Percentiles rank a stretch among this genome's conserved stretches.
Conservation (phyloP, 1,140 invertebrate species). For the Hylyphantes graminicola region DNA sequence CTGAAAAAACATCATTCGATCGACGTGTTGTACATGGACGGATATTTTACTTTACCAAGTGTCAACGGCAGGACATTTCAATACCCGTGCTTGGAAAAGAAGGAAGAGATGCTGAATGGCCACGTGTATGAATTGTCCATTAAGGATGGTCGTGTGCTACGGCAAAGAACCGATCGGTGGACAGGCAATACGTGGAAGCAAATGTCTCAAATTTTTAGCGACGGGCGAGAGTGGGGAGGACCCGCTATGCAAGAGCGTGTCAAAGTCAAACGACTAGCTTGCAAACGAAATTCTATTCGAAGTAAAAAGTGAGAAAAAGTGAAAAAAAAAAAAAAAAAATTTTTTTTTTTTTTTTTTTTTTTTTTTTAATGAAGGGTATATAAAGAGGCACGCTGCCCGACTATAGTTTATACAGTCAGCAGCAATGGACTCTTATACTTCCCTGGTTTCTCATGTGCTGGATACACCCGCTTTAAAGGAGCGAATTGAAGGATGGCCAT, state of each 20-base stretch:
- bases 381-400: not conserved
- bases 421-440: not conserved
- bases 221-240: not conserved
- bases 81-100: not conserved
- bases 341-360: not conserved
- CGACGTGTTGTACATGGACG: constrained; percentile 12
- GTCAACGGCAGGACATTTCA: not conserved
- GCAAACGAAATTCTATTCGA: too few species aligned
- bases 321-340: too few species aligned
- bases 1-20: not conserved
- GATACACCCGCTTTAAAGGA: not conserved
- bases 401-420: not conserved
- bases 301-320: too few species aligned
- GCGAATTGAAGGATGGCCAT: too few species aligned
- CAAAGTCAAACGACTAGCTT: not conserved
- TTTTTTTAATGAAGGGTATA: not conserved
- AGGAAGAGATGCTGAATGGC: not conserved
- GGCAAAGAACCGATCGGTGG: not conserved
- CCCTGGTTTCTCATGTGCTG: not conserved
- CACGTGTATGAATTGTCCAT: constrained; percentile 1
- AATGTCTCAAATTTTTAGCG: not conserved
- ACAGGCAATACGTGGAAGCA: constrained; percentile 7
- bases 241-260: not conserved
- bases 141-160: not conserved
- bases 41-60: constrained; percentile 6